Percentiles rank a stretch among this genome's conserved stretches.
Evolutionary conservation across 2,888 invertebrate genomes (phyloP).

Genomic region (Aplocera efformata): DNA sequence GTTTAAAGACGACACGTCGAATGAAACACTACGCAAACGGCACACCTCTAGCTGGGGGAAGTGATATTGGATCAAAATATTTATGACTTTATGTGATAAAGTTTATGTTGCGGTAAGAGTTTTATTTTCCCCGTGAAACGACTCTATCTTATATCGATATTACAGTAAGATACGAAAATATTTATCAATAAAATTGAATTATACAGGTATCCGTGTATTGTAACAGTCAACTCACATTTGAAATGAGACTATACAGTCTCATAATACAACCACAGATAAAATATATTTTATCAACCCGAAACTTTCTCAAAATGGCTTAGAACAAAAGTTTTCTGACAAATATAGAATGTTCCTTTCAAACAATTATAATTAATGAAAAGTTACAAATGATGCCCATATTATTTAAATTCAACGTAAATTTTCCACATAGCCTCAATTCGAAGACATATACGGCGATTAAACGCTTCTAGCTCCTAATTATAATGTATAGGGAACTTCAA

Average conservation of each 20-base stretch:
- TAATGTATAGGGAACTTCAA: conserved; percentile 57
- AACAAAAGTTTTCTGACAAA: too few relatives aligned
- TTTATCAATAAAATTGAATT: conserved; percentile 46
- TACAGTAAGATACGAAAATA: conserved; percentile 37
- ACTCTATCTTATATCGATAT: conserved; percentile 46
- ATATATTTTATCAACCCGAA: too few relatives aligned
- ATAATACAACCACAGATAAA: too few relatives aligned
- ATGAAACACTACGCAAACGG: conserved; percentile 27
- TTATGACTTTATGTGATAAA: conserved; percentile 71
- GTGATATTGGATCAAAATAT: conserved; percentile 67
- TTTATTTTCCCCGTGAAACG: conserved; percentile 64
- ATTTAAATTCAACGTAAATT: conserved; percentile 41
- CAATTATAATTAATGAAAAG: conserved; percentile 14
- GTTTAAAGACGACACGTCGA: conserved; percentile 44
- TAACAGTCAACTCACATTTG: conserved; percentile 7
- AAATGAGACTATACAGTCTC: not conserved
- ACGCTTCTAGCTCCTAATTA: conserved; percentile 60
- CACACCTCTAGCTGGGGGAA: conserved; percentile 44
- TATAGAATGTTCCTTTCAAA: not conserved
- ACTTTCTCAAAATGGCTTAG: too few relatives aligned
- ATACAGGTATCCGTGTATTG: conserved; percentile 7
- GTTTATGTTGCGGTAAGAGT: conserved; percentile 72
- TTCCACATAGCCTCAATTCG: conserved; percentile 37
- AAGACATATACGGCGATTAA: conserved; percentile 53
- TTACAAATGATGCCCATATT: conserved; percentile 28